A percentile compares a stretch with the other conserved stretches of the same genome.
Evolutionary conservation across 2,888 invertebrate genomes (phyloP).

Genomic region (Dryocosmus kuriphilus): DNA sequence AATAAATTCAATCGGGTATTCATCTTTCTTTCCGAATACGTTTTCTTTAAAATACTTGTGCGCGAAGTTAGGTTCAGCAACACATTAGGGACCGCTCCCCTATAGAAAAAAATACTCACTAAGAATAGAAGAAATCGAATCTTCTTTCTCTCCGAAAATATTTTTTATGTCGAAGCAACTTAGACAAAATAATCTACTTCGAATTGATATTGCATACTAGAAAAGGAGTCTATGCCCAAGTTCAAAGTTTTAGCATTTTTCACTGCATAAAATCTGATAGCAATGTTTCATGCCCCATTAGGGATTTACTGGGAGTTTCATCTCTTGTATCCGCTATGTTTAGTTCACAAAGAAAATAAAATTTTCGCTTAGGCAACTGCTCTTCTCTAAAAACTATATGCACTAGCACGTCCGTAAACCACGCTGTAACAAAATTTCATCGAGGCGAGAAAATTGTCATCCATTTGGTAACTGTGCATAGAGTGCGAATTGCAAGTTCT

Average conservation of each 20-base stretch:
- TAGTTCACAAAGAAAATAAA: slow-evolving; percentile 31
- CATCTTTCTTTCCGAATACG: too few relatives aligned
- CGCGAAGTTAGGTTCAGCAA: too few relatives aligned
- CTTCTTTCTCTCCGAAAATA: too few relatives aligned
- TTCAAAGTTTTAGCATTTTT: not conserved
- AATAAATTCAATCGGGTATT: too few relatives aligned
- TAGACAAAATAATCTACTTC: not conserved
- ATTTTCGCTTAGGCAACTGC: slow-evolving; percentile 30
- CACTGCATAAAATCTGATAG: slow-evolving; percentile 34
- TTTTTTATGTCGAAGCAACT: not conserved
- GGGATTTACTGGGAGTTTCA: slow-evolving; percentile 31
- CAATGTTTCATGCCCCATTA: slow-evolving; percentile 33
- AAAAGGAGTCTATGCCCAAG: slow-evolving; percentile 11
- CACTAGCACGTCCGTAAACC: slow-evolving; percentile 9
- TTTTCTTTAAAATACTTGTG: too few relatives aligned
- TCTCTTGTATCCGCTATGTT: slow-evolving; percentile 26
- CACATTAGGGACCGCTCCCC: too few relatives aligned
- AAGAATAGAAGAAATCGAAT: too few relatives aligned
- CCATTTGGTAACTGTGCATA: not conserved
- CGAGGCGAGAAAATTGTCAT: slow-evolving; percentile 17
- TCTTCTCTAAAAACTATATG: slow-evolving; percentile 27
- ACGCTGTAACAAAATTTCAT: slow-evolving; percentile 16
- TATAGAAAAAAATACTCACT: too few relatives aligned
- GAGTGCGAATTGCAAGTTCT: not conserved
- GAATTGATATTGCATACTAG: not conserved